These are phyloP conservation scores for Chloroclysta siterata DNA, from an alignment of 2,888 invertebrate species.

Conservation along the genomic window DNA sequence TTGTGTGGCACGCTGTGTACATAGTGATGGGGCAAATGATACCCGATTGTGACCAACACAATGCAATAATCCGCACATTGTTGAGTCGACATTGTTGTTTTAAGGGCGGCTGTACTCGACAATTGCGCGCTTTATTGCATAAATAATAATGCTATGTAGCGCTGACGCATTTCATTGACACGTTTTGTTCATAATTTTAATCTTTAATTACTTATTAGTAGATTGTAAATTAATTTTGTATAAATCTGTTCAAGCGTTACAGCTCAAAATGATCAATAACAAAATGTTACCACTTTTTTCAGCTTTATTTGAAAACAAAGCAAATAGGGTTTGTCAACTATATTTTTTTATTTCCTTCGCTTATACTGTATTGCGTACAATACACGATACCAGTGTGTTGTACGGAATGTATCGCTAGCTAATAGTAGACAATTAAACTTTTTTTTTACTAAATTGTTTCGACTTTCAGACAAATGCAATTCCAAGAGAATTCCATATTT, in stretches of 20 bases:
- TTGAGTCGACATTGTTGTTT: conserved; percentile 84
- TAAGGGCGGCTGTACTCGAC: conserved; percentile 81
- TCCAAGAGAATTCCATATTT: too few relatives aligned
- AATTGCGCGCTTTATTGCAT: conserved; percentile 84
- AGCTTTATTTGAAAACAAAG: too few relatives aligned
- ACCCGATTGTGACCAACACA: conserved; percentile 81
- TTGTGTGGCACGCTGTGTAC: conserved; percentile 25
- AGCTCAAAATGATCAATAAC: not conserved
- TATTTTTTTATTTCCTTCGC: too few relatives aligned
- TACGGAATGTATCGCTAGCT: too few relatives aligned
- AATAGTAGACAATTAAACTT: too few relatives aligned
- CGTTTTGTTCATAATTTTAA: conserved; percentile 55
- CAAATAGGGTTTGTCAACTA: too few relatives aligned
- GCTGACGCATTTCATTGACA: conserved; percentile 60
- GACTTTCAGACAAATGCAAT: too few relatives aligned
- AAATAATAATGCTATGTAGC: conserved; percentile 83
- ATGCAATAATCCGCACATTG: conserved; percentile 85
- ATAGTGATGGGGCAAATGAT: conserved; percentile 69
- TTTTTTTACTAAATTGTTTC: too few relatives aligned
- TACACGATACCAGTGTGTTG: too few relatives aligned
- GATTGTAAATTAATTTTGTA: not conserved
- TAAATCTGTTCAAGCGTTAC: not conserved
- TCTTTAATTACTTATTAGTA: conserved; percentile 14
- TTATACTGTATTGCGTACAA: too few relatives aligned
- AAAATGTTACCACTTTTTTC: not conserved